Percentiles rank a stretch among this genome's conserved stretches.
phyloP scores from a whole-genome alignment of 2,113 vertebrate species.

The Delphinus delphis region DNA sequence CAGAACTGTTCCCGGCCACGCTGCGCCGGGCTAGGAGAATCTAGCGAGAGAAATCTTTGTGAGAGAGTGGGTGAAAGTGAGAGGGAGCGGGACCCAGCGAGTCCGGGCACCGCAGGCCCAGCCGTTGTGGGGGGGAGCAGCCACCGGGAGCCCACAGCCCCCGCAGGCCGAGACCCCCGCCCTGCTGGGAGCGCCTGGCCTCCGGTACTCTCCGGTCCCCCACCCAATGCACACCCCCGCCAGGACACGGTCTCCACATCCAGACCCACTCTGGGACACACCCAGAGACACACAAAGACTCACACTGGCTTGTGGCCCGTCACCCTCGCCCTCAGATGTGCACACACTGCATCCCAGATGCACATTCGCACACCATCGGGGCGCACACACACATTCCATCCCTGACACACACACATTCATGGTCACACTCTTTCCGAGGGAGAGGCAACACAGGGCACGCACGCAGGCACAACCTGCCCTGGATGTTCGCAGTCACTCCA shows the following conservation, averaged over 20 bases:
- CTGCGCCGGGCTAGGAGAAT: background rate
- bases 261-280: constrained; percentile 65
- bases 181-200: background rate
- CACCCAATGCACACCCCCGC: background rate
- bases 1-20: background rate
- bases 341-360: constrained; percentile 69
- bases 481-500: background rate
- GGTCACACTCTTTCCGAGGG: constrained; percentile 1
- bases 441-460: background rate
- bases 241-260: constrained; percentile 29
- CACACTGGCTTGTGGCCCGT: constrained; percentile 67
- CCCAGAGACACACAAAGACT: constrained; percentile 75
- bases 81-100: background rate
- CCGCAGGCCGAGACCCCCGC: background rate
- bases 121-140: background rate
- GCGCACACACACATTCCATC: constrained; percentile 62
- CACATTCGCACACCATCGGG: constrained; percentile 58
- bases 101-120: constrained; percentile 40
- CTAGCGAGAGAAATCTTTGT: constrained; percentile 52
- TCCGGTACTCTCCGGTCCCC: background rate
- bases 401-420: constrained; percentile 41
- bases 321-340: constrained; percentile 63
- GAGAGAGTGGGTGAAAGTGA: constrained; percentile 21
- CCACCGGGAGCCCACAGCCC: background rate
- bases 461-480: background rate